A percentile compares a stretch with the other conserved stretches of the same genome.
Conservation (phyloP, 2,113 vertebrate genomes). For the Sterrhoptilus dennistouni region DNA sequence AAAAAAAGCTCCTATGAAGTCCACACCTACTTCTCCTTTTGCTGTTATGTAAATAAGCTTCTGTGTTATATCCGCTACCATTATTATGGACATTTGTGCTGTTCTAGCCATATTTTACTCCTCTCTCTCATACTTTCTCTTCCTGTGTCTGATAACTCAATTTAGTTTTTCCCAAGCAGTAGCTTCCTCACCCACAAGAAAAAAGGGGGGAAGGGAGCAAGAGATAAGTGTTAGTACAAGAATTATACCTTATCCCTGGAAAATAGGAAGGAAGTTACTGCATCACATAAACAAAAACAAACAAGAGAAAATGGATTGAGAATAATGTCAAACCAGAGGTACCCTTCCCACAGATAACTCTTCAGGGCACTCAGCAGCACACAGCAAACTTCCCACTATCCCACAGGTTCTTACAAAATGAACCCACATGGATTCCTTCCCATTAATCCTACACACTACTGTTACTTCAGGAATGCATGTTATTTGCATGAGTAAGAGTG, state of each 20-base stretch:
- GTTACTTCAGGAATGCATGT: neutral
- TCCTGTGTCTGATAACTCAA: neutral
- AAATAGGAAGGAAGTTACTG: neutral
- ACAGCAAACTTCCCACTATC: neutral
- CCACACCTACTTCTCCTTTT: neutral
- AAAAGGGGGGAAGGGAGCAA: neutral
- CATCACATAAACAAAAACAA: neutral
- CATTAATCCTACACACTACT: neutral
- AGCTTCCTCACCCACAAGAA: neutral
- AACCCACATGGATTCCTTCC: neutral
- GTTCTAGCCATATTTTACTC: neutral
- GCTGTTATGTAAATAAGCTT: neutral
- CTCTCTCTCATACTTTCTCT: neutral
- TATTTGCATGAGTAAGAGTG: neutral
- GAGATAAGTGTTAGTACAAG: neutral
- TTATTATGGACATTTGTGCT: neutral
- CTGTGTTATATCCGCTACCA: neutral
- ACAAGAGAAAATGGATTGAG: neutral
- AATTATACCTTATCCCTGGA: neutral
- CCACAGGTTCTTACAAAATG: neutral
- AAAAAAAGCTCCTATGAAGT: neutral
- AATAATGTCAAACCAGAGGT: neutral
- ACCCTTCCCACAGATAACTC: neutral
- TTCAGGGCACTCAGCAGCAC: neutral
- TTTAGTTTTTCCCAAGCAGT: neutral